Evolutionary conservation across 2,113 vertebrate genomes (phyloP).

Genomic region (Colinus virginianus): DNA sequence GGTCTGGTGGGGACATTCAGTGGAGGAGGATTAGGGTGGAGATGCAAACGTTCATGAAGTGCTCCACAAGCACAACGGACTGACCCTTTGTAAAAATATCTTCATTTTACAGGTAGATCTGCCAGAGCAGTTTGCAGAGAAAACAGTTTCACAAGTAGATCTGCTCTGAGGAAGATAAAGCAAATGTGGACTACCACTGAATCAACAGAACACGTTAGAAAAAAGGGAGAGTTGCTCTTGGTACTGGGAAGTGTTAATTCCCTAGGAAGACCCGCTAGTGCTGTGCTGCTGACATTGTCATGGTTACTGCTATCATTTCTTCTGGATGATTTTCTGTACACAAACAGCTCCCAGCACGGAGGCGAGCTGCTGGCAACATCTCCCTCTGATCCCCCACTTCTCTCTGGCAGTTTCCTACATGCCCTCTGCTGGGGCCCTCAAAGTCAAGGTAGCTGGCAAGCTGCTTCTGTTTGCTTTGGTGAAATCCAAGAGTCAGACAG

Average conservation of each 20-base stretch:
- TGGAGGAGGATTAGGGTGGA: background rate
- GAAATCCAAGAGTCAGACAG: background rate
- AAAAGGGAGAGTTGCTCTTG: background rate
- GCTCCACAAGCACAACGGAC: background rate
- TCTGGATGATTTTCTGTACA: background rate
- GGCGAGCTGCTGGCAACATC: background rate
- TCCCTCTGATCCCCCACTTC: background rate
- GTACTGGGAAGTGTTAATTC: background rate
- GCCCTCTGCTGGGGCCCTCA: accelerated
- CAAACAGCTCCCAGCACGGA: background rate
- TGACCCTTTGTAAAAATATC: background rate
- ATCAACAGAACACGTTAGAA: background rate
- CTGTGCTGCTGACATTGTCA: background rate
- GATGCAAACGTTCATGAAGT: background rate
- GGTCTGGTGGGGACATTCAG: background rate
- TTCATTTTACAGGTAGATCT: background rate
- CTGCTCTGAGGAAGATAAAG: background rate
- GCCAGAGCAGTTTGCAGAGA: background rate
- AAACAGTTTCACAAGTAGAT: background rate
- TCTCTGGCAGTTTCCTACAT: background rate
- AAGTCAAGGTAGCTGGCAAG: background rate
- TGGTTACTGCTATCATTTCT: slow-evolving; percentile 17
- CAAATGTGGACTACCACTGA: background rate
- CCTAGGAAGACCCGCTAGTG: background rate
- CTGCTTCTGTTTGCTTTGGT: background rate